Percentiles rank a stretch among this genome's conserved stretches.
These are phyloP conservation scores for Porites lutea DNA, from an alignment of 64 coral and sea anemone species.

Conservation along the genomic window DNA sequence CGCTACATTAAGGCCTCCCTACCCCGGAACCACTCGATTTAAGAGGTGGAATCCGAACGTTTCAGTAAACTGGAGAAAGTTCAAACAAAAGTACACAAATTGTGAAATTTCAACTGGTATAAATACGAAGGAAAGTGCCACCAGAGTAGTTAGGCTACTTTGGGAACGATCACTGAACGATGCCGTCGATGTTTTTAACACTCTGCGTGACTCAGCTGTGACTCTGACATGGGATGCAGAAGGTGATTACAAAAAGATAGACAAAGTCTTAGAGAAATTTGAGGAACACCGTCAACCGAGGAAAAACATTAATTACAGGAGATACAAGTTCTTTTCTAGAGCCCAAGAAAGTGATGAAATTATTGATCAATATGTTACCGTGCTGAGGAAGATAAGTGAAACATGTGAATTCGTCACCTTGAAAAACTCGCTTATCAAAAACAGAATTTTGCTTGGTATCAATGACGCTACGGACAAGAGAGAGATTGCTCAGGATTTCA, in stretches of 20 bases:
- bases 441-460: slow-evolving; percentile 44
- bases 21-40: slow-evolving; percentile 43
- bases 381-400: slow-evolving; percentile 32
- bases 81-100: slow-evolving; percentile 30
- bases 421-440: slow-evolving; percentile 35
- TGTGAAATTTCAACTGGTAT: slow-evolving; percentile 55
- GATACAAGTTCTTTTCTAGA: slow-evolving; percentile 62
- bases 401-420: slow-evolving; percentile 61
- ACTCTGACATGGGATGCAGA: slow-evolving; percentile 11
- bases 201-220: too few relatives aligned
- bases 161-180: slow-evolving; percentile 26
- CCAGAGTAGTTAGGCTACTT: slow-evolving; percentile 1
- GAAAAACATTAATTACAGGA: slow-evolving; percentile 41
- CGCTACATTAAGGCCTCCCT: slow-evolving; percentile 45
- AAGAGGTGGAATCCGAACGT: slow-evolving; percentile 15
- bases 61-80: slow-evolving; percentile 42
- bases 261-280: slow-evolving; percentile 55
- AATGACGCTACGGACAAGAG: slow-evolving; percentile 8
- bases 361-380: slow-evolving; percentile 54
- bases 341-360: slow-evolving; percentile 45
- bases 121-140: slow-evolving; percentile 3
- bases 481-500: slow-evolving; percentile 37
- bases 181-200: slow-evolving; percentile 56
- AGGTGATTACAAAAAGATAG: neutral
- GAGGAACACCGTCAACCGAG: slow-evolving; percentile 12